phyloP scores from a whole-genome alignment of 92 coral and sea anemone species.

The Porites evermanni region DNA sequence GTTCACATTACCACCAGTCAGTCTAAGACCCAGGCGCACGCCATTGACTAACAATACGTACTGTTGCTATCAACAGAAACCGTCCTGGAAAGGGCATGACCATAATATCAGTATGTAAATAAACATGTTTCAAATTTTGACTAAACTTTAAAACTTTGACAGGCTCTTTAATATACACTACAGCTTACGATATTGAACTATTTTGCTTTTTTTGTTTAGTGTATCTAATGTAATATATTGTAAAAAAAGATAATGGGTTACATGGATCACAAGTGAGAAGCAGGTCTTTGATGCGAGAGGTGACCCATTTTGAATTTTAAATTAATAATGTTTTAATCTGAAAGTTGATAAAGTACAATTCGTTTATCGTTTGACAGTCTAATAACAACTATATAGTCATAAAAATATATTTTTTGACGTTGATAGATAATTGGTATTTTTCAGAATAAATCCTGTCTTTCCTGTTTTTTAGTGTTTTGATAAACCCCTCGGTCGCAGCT shows the following conservation, averaged over 20 bases:
- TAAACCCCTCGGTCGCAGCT: neutral
- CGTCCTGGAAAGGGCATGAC: no score
- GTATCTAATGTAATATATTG: neutral
- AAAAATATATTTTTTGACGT: constrained; percentile 19
- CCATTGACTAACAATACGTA: no score
- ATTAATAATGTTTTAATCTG: neutral
- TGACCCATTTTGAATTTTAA: neutral
- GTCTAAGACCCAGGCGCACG: no score
- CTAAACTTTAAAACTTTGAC: no score
- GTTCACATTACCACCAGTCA: no score
- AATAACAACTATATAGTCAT: neutral
- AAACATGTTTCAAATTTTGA: no score
- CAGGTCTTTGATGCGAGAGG: no score
- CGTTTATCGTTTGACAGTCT: constrained; percentile 8
- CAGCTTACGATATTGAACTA: no score
- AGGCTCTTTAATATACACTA: no score
- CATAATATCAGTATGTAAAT: no score
- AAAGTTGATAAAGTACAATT: neutral
- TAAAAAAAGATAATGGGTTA: neutral
- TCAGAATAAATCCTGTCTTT: neutral
- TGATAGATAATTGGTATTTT: neutral
- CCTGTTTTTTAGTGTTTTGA: neutral
- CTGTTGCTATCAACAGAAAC: no score
- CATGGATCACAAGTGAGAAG: neutral
- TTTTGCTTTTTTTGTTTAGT: no score